Evolutionary conservation across 2,113 vertebrate genomes (phyloP).

Genomic region (Psittacara wagleri): DNA sequence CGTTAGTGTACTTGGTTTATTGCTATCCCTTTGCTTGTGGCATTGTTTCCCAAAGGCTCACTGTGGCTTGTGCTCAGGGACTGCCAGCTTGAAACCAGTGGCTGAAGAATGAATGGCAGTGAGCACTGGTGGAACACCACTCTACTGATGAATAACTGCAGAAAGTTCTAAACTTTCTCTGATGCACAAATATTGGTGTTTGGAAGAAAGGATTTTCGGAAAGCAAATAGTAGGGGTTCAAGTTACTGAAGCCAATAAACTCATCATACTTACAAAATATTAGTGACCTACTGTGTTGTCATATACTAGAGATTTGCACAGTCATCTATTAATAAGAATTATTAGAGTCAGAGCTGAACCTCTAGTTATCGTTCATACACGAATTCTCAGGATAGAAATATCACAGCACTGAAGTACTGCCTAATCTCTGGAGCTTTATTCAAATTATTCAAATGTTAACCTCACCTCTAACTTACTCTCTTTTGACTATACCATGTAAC

Average conservation of each 20-base stretch:
- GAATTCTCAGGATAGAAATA: neutral
- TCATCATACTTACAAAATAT: neutral
- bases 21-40: neutral
- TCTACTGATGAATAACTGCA: neutral
- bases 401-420: neutral
- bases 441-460: neutral
- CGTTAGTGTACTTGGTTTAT: neutral
- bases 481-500: neutral
- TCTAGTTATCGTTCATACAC: neutral
- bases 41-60: fast-evolving
- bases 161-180: neutral
- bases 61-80: neutral
- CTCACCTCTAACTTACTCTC: neutral
- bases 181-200: neutral
- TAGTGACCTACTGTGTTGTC: neutral
- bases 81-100: neutral
- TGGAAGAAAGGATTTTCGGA: neutral
- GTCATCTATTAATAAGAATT: neutral
- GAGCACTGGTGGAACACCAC: neutral
- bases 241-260: neutral
- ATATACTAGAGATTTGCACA: neutral
- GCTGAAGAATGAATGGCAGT: neutral
- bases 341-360: neutral
- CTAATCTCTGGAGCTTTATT: neutral
- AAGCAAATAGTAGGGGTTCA: neutral